Conservation (phyloP, 1,140 invertebrate species). For the Stegodyphus mimosarum region DNA sequence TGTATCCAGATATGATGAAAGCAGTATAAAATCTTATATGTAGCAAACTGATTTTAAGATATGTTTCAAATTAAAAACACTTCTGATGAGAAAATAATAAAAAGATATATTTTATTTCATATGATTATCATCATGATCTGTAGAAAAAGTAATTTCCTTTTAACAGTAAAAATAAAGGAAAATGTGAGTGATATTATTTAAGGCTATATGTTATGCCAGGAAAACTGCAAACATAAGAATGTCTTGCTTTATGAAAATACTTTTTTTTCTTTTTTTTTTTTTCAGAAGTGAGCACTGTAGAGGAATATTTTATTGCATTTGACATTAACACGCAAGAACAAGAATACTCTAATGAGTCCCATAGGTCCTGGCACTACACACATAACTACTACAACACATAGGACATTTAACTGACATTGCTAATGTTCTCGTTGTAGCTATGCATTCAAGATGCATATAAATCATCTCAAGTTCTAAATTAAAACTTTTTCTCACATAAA, state of each 20-base stretch:
- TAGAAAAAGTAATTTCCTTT: background rate
- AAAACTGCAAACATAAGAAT: background rate
- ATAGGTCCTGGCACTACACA: conserved; percentile 35
- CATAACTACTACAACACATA: conserved; percentile 44
- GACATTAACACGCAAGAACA: conserved; percentile 49
- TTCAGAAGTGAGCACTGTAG: conserved; percentile 45
- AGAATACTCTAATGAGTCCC: conserved; percentile 27
- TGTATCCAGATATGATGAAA: too few relatives aligned
- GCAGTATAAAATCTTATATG: too few relatives aligned
- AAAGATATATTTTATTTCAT: too few relatives aligned
- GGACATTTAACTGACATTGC: conserved; percentile 54
- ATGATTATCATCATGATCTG: background rate
- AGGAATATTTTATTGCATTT: conserved; percentile 55
- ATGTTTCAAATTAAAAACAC: too few relatives aligned
- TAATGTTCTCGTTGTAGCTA: conserved; percentile 60
- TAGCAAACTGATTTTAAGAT: too few relatives aligned
- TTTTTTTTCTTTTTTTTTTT: conserved; percentile 10
- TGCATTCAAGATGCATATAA: conserved; percentile 49
- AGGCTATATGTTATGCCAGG: background rate
- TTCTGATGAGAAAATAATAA: too few relatives aligned
- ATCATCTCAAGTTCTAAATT: background rate
- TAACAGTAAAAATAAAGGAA: background rate
- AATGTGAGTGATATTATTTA: background rate
- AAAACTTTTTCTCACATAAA: conserved; percentile 1
- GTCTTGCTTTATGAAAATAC: conserved; percentile 33